These are phyloP conservation scores for Heliconius congener DNA, from an alignment of 1,140 invertebrate genomes.

Conservation along the genomic window DNA sequence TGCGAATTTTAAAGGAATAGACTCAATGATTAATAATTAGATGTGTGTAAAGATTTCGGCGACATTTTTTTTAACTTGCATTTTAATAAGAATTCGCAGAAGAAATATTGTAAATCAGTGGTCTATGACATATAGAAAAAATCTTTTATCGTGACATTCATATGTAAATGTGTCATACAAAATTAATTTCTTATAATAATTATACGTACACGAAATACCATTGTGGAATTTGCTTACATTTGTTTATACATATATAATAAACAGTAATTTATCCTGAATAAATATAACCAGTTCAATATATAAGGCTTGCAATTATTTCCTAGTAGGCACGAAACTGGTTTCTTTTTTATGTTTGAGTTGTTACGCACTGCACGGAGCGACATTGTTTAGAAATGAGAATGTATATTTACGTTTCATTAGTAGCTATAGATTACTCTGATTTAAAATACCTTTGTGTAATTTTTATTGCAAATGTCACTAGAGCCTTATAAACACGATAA, in stretches of 20 bases:
- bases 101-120: background rate
- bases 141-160: background rate
- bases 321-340: conserved; percentile 20
- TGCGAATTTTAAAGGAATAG: too few relatives aligned
- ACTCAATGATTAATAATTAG: too few relatives aligned
- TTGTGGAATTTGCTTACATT: background rate
- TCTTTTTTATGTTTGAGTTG: conserved; percentile 15
- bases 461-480: background rate
- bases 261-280: conserved; percentile 18
- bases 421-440: background rate
- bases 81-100: background rate
- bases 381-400: conserved; percentile 1
- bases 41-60: too few relatives aligned
- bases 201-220: background rate
- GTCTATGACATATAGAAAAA: background rate
- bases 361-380: background rate
- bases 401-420: background rate
- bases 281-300: conserved; percentile 22
- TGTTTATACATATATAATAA: conserved; percentile 11
- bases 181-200: background rate
- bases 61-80: background rate
- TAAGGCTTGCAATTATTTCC: conserved; percentile 23
- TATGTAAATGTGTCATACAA: background rate
- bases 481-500: background rate
- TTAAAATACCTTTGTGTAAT: background rate